Evolutionary conservation across 2,888 invertebrate genomes (phyloP).

Genomic region (Gnatocerus cornutus): DNA sequence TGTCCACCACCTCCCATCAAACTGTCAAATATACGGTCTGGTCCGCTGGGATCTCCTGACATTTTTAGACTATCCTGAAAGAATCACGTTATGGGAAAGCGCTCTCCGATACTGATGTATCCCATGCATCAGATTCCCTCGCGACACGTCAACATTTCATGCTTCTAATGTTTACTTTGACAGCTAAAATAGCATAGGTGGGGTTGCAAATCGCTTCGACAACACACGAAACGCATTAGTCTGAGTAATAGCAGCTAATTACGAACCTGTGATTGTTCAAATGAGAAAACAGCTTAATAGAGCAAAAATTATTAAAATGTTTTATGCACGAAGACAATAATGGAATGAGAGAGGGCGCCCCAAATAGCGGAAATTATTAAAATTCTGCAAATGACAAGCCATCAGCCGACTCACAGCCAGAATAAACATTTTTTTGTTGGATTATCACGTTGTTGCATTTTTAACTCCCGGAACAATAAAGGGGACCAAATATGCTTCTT

Average conservation of each 20-base stretch:
- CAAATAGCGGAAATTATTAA: slow-evolving; percentile 28
- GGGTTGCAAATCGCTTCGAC: slow-evolving; percentile 5
- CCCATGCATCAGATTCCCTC: slow-evolving; percentile 37
- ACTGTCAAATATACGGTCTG: slow-evolving; percentile 7
- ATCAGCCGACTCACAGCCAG: slow-evolving; percentile 11
- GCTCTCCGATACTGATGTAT: slow-evolving; percentile 40
- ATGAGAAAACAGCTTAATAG: slow-evolving; percentile 1
- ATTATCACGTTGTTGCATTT: not conserved
- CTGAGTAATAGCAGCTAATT: not conserved
- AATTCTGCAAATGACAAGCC: slow-evolving; percentile 29
- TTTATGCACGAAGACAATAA: slow-evolving; percentile 4
- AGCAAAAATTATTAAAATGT: slow-evolving; percentile 7
- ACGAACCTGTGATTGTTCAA: not conserved
- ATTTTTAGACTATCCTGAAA: slow-evolving; percentile 34
- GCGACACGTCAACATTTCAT: slow-evolving; percentile 38
- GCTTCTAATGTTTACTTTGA: slow-evolving; percentile 35
- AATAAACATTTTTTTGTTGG: slow-evolving; percentile 18
- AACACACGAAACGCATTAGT: slow-evolving; percentile 10
- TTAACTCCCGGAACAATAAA: too few species aligned
- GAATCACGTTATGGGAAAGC: slow-evolving; percentile 44
- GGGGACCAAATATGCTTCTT: not conserved
- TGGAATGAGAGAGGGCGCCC: slow-evolving; percentile 3
- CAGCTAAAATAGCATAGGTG: slow-evolving; percentile 18
- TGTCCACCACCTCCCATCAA: not conserved
- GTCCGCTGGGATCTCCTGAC: slow-evolving; percentile 23